Evolutionary conservation across 2,888 invertebrate genomes (phyloP), one percentile per base, ranked within the genome.

Genomic region (Eretmocerus hayati): DNA sequence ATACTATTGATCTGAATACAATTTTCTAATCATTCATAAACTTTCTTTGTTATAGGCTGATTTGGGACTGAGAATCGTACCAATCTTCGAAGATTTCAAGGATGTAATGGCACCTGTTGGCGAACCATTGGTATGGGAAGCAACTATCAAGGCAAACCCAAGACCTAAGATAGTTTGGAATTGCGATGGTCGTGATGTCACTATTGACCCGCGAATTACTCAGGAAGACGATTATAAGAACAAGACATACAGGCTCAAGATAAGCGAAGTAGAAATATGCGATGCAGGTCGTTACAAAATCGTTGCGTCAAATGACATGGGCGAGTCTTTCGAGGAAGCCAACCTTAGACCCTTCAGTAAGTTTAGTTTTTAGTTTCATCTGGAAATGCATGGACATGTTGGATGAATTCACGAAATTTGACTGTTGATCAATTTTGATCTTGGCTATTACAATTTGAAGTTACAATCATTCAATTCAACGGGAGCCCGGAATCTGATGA

Each of bases 121-220:
- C 46, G 87, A 90, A 60, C 80, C 84, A 22, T 83, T 87, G 20
- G 81, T 81, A 53, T 85, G 96, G 67, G 81, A 86, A 59, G 88
- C 87, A 30, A 79, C 85, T 35, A 83, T 96, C 2, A 83, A 84
- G 59, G 92, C 94, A 20, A 91, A 91, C 71, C 97, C 97, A 0
- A 81, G 85, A 55, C 91, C 96, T 2, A 85, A 85, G 57, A 81
- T 97, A 2, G 81, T 85, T 59, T 96, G 94, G 93, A 53, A 55
- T 32, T 84, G 81, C 65, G 81, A 84, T 57, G 83, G 80, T 13
- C 74, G 78, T 50, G 76, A 78, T 20, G 74, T 86, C 48, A 75
- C 80, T 58, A 75, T 79, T 1, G 77, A 77, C 9, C 75, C 77
- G 2, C 75, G 75, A 48, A 74, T 77, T 54, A 77, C 78, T n/a